Conservation (phyloP, 2,797 vertebrate species). For the Otolemur crassicaudatus region DNA sequence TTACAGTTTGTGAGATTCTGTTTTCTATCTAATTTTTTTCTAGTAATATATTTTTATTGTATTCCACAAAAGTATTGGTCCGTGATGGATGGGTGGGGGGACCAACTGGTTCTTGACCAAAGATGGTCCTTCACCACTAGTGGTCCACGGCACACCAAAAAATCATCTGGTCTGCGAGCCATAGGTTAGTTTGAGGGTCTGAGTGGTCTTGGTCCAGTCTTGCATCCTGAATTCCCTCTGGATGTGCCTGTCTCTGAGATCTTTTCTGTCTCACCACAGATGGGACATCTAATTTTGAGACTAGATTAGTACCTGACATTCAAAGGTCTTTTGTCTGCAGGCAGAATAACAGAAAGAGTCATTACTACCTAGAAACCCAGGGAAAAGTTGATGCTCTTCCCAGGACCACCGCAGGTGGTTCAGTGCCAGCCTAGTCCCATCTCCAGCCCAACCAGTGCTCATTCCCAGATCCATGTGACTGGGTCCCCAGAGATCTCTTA, state of each 20-base stretch:
- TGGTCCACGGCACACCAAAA: background rate
- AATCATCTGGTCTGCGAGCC: background rate
- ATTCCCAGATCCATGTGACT: background rate
- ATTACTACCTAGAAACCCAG: background rate
- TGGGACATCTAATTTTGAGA: background rate
- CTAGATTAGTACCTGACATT: background rate
- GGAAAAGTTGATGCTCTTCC: background rate
- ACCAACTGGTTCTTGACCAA: background rate
- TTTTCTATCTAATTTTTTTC: conserved; percentile 15
- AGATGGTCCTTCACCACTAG: background rate
- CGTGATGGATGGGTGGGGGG: background rate
- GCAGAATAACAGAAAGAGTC: background rate
- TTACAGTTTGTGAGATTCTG: background rate
- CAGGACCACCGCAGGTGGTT: background rate
- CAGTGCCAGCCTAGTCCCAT: background rate
- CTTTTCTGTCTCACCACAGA: background rate
- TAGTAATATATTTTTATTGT: background rate
- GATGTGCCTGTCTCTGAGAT: background rate
- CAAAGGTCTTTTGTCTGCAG: background rate
- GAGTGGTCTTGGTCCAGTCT: background rate
- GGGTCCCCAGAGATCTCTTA: background rate
- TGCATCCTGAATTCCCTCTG: background rate
- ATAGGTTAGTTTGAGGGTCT: background rate
- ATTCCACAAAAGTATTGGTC: background rate
- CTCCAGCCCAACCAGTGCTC: too few species aligned